Evolutionary conservation across 1,140 invertebrate species (phyloP).

Genomic region (Tenebrio molitor): DNA sequence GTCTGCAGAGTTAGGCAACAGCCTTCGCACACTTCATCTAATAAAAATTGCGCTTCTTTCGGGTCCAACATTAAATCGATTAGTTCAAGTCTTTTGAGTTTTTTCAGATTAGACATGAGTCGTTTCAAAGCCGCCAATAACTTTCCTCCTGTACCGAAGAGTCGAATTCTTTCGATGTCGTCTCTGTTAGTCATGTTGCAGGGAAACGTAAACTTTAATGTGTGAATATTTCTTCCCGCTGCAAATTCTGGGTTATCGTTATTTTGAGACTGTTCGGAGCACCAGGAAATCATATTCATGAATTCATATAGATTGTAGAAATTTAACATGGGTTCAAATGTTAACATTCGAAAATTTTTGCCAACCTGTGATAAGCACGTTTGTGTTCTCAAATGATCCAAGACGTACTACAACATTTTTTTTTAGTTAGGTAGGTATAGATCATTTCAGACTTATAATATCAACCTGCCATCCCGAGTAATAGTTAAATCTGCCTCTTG

Average conservation of each 20-base stretch:
- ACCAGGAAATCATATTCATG: slow-evolving; percentile 85
- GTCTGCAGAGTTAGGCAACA: slow-evolving; percentile 76
- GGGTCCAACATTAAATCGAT: slow-evolving; percentile 84
- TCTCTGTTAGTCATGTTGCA: slow-evolving; percentile 79
- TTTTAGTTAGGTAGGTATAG: not conserved
- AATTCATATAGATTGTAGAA: slow-evolving; percentile 90
- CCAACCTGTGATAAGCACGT: slow-evolving; percentile 81
- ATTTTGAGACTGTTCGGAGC: slow-evolving; percentile 69
- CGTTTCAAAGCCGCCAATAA: slow-evolving; percentile 78
- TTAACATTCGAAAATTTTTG: slow-evolving; percentile 74
- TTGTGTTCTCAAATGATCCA: slow-evolving; percentile 83
- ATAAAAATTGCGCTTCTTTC: slow-evolving; percentile 76
- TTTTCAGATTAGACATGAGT: slow-evolving; percentile 77
- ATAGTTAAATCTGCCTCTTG: slow-evolving; percentile 83
- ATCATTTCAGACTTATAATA: too few relatives aligned
- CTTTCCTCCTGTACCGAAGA: slow-evolving; percentile 85
- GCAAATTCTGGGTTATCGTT: slow-evolving; percentile 63
- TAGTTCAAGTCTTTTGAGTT: slow-evolving; percentile 77
- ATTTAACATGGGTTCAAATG: slow-evolving; percentile 82
- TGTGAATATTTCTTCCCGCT: slow-evolving; percentile 73
- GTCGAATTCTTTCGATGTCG: slow-evolving; percentile 72
- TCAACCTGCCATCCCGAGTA: slow-evolving; percentile 85
- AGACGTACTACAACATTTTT: slow-evolving; percentile 70
- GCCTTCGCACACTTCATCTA: slow-evolving; percentile 81
- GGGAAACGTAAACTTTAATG: slow-evolving; percentile 83